Base-by-base conservation (phyloP, 2,797 vertebrate genomes). In the Bradypus variegatus region DNA sequence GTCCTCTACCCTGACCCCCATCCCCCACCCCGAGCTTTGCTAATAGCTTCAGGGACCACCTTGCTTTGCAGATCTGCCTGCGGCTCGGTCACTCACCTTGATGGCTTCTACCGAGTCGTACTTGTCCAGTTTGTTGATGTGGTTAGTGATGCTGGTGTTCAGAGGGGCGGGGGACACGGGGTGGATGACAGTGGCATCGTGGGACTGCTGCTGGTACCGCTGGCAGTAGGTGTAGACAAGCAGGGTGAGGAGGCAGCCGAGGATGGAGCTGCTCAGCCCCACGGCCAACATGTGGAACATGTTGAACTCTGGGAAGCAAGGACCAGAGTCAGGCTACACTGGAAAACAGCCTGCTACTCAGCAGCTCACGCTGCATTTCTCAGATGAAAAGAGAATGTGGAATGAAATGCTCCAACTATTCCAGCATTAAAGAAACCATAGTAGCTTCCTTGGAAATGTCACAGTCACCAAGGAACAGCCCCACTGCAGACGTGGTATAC, bases 51-150 rank as follows among this genome's bases (percentile, higher is more conserved):
- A 1, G 64, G 19, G 10, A 0, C 48, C 72, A 16, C 19, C 64
- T 3, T 79, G 38, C 55, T 3, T 3, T 38, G 62, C 5, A 45
- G 50, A 12, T 5, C 41, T 75, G 33, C 50, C 21, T 38, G 16
- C 1, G 72, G 33, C 9, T 1, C 1, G 0, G 1, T 1, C 53
- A 96, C 98, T 96, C 94, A 99, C 99, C 99, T 99, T 99, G 95
- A 99, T 99, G 96, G 99, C 99, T 97, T 99, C 99, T 96, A 99
- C 98, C 0, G 99, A 98, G 97, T 99, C 99, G 0, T 99, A 99
- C 95, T 99, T 99, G 97, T 99, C 99, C 97, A 99, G 98, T 96
- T 99, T 99, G 98, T 99, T 99, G 98, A 99, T 99, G 96, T 99
- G 99, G 97, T 99, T 99, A 92, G 99, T 99, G 96, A 99, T 99